phyloP scores from a whole-genome alignment of 2,113 vertebrate genomes.

The Campylomormyrus numenius region DNA sequence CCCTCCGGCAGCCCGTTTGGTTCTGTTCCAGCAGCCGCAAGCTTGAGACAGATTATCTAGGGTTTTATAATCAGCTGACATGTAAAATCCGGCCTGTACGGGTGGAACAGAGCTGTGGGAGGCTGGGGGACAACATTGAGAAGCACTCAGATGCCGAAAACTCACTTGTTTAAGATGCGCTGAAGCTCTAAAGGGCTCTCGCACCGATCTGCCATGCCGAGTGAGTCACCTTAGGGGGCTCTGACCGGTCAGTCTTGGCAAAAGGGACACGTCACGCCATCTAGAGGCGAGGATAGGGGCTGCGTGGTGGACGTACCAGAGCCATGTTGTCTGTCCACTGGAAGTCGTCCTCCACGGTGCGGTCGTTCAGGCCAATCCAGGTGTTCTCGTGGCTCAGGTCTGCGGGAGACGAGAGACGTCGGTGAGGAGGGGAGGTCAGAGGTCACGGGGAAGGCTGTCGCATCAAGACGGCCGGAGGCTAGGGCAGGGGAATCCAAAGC shows the following conservation, averaged over 20 bases:
- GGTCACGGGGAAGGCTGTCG: background rate
- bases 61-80: background rate
- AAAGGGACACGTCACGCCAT: background rate
- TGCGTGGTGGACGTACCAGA: constrained; percentile 56
- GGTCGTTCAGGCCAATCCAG: constrained; percentile 90
- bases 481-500: background rate
- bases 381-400: constrained; percentile 89
- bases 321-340: constrained; percentile 92
- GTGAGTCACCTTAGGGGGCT: background rate
- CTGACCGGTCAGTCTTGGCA: background rate
- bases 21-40: background rate
- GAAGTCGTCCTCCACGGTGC: constrained; percentile 94
- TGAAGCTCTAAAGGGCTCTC: background rate
- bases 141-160: background rate
- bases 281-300: background rate
- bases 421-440: background rate
- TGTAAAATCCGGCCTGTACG: background rate
- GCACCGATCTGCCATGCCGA: background rate
- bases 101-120: background rate
- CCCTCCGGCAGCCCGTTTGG: background rate
- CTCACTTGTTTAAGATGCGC: background rate
- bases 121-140: background rate
- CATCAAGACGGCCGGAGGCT: background rate
- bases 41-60: background rate
- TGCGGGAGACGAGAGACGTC: constrained; percentile 30